Evolutionary conservation across 2,113 vertebrate genomes (phyloP).

Genomic region (Muntiacus muntjak): DNA sequence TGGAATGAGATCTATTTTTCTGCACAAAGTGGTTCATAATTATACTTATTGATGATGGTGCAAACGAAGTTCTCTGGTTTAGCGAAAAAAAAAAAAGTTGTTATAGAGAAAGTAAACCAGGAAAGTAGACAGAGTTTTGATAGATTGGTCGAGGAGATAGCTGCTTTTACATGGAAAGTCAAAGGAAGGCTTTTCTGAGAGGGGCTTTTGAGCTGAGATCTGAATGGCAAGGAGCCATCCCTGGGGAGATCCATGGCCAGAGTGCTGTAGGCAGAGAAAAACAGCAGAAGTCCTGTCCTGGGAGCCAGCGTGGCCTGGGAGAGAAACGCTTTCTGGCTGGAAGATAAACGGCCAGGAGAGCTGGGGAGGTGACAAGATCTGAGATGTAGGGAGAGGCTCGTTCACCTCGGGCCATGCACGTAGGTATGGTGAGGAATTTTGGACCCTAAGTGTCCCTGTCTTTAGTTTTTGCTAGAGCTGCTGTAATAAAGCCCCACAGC

Average conservation of each 20-base stretch:
- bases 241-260: rapidly evolving
- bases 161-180: background rate
- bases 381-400: background rate
- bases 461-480: background rate
- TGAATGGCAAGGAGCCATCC: background rate
- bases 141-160: background rate
- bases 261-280: background rate
- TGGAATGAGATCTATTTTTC: background rate
- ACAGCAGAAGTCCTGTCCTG: background rate
- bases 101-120: background rate
- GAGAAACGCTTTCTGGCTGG: background rate
- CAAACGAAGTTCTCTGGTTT: background rate
- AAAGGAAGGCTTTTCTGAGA: background rate
- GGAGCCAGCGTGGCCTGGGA: background rate
- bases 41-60: background rate
- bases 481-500: background rate
- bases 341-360: background rate
- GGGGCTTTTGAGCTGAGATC: background rate
- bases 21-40: background rate
- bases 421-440: background rate
- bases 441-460: background rate
- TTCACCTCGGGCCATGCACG: rapidly evolving
- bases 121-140: background rate
- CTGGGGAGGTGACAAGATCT: background rate
- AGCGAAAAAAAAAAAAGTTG: background rate